phyloP scores from a whole-genome alignment of 2,797 vertebrate species.

The Oreochromis grahami region DNA sequence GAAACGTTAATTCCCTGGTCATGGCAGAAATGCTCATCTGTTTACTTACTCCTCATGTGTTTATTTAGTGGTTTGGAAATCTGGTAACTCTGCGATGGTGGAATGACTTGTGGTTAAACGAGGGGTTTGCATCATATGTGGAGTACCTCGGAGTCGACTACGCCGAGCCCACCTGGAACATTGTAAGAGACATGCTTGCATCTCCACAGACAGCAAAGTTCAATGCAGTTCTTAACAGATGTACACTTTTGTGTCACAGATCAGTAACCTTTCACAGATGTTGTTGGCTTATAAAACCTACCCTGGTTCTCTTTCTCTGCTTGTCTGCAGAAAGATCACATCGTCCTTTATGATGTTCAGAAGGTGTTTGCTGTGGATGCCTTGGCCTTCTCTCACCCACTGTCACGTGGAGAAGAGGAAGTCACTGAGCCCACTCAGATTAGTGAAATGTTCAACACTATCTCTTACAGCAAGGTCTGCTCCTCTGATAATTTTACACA shows the following conservation, averaged over 20 bases:
- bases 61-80: constrained; percentile 92
- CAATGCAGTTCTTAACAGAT: fast-evolving
- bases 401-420: constrained; percentile 80
- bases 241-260: not conserved
- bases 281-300: not conserved
- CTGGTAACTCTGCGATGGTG: constrained; percentile 92
- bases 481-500: not conserved
- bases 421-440: constrained; percentile 84
- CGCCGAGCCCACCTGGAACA: constrained; percentile 78
- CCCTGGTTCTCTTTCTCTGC: not conserved
- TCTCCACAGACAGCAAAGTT: not conserved
- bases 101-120: constrained; percentile 95
- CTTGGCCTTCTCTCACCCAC: constrained; percentile 86
- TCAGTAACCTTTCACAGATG: not conserved
- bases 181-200: constrained; percentile 72
- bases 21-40: not conserved
- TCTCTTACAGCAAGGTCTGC: constrained; percentile 92
- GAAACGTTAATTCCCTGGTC: not conserved
- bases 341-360: constrained; percentile 81
- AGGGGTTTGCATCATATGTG: constrained; percentile 92
- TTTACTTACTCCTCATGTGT: not conserved
- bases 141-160: constrained; percentile 83
- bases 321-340: constrained; percentile 82
- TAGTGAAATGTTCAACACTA: constrained; percentile 86
- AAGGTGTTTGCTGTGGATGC: constrained; percentile 83